A percentile compares a stretch with the other conserved stretches of the same genome.
Evolutionary conservation across 2,113 vertebrate genomes (phyloP).

Genomic region (Morone chrysops): DNA sequence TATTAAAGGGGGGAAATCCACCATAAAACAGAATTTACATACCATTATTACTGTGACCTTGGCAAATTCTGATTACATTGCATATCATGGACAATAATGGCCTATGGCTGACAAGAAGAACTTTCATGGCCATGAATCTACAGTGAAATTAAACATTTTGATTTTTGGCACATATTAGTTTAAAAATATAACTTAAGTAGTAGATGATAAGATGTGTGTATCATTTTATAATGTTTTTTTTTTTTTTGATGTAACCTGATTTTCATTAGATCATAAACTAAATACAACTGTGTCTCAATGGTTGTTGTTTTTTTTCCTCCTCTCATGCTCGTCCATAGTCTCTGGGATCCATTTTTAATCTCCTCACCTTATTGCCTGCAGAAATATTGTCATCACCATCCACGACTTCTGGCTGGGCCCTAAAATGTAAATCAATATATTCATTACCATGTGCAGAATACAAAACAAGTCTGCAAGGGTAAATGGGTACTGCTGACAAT

Average conservation of each 20-base stretch:
- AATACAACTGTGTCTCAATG: slow-evolving; percentile 46
- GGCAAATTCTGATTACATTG: slow-evolving; percentile 13
- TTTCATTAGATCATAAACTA: slow-evolving; percentile 41
- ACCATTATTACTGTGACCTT: slow-evolving; percentile 47
- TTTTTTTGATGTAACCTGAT: slow-evolving; percentile 29
- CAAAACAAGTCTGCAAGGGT: slow-evolving; percentile 67
- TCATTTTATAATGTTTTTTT: slow-evolving; percentile 26
- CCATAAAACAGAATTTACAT: slow-evolving; percentile 56
- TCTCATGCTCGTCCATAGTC: slow-evolving; percentile 38
- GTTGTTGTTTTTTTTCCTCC: slow-evolving; percentile 10
- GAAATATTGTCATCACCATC: slow-evolving; percentile 77
- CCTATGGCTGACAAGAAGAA: neutral
- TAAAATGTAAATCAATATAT: slow-evolving; percentile 81
- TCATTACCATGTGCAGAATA: slow-evolving; percentile 76
- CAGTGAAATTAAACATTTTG: neutral
- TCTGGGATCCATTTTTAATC: slow-evolving; percentile 74
- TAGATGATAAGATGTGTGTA: neutral
- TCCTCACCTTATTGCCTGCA: slow-evolving; percentile 76
- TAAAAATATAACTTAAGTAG: neutral
- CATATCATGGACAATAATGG: neutral
- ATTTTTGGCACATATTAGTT: neutral
- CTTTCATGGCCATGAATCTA: neutral
- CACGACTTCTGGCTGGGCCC: slow-evolving; percentile 57
- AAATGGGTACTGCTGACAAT: slow-evolving; percentile 60
- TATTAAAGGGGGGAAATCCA: slow-evolving; percentile 44